These are phyloP conservation scores for Aphidius colemani DNA, from an alignment of 2,888 invertebrate species.

Conservation along the genomic window DNA sequence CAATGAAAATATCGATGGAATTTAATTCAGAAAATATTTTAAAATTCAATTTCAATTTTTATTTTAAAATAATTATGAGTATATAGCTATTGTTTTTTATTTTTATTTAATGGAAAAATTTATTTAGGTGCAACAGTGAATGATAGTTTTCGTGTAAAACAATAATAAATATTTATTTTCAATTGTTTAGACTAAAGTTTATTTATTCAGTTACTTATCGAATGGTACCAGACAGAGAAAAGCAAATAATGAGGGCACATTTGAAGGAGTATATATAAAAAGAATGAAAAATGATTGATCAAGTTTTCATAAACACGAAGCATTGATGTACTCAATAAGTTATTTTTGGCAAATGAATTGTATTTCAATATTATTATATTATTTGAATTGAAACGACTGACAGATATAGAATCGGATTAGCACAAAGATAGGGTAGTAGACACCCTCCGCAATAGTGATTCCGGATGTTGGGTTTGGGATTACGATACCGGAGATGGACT, in stretches of 20 bases:
- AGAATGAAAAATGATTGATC: conserved; percentile 21
- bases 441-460: conserved; percentile 39
- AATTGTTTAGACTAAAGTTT: neutral
- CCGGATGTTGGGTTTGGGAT: conserved; percentile 42
- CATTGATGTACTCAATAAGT: conserved; percentile 19
- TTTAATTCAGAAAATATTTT: too few species aligned
- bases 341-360: conserved; percentile 18
- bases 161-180: neutral
- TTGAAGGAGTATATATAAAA: too few species aligned
- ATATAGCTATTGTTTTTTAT: too few species aligned
- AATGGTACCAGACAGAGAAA: neutral
- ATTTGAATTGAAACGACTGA: conserved; percentile 48
- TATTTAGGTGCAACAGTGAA: too few species aligned
- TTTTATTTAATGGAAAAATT: too few species aligned
- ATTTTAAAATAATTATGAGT: too few species aligned
- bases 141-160: too few species aligned
- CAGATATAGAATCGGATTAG: conserved; percentile 45
- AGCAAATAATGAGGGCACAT: neutral
- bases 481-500: conserved; percentile 49
- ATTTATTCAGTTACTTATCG: conserved; percentile 1
- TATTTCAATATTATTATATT: conserved; percentile 48
- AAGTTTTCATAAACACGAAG: conserved; percentile 20
- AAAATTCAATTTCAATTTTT: too few species aligned
- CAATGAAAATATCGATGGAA: too few species aligned
- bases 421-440: conserved; percentile 36